Conservation (phyloP, 2,888 invertebrate species). For the Campopleginae sp. region DNA sequence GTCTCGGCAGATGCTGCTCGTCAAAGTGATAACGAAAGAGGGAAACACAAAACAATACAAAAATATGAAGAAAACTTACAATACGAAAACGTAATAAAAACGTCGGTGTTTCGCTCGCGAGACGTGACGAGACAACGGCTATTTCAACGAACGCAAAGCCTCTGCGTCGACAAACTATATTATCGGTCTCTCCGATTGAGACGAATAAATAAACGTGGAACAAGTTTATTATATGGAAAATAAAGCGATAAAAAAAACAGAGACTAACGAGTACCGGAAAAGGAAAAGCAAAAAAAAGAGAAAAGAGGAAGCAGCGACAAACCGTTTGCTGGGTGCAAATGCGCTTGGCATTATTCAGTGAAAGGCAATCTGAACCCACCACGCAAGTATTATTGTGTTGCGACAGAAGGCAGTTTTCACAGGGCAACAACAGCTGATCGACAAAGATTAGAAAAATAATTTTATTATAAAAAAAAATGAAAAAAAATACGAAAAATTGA, state of each 20-base stretch:
- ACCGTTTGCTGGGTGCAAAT: conserved; percentile 74
- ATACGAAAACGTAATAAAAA: not conserved
- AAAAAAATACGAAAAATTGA: conserved; percentile 81
- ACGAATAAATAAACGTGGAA: conserved; percentile 42
- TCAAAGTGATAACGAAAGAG: conserved; percentile 1
- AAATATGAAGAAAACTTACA: not conserved
- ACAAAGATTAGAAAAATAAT: conserved; percentile 86
- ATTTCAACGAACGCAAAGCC: conserved; percentile 21
- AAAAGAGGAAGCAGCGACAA: conserved; percentile 67
- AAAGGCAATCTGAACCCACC: conserved; percentile 77
- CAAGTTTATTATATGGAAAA: conserved; percentile 49
- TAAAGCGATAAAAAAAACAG: conserved; percentile 46
- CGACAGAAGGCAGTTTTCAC: conserved; percentile 90
- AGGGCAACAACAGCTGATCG: conserved; percentile 88
- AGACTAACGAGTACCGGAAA: conserved; percentile 46
- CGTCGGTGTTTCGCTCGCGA: conserved; percentile 45
- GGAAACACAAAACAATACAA: conserved; percentile 14
- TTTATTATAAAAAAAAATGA: conserved; percentile 86
- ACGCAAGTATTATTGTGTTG: conserved; percentile 84
- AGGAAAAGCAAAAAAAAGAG: conserved; percentile 43
- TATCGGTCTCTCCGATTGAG: conserved; percentile 15
- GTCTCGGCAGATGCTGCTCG: conserved; percentile 30
- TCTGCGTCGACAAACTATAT: conserved; percentile 40
- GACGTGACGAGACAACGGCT: conserved; percentile 26
- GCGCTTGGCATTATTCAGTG: conserved; percentile 79